A percentile compares a stretch with the other conserved stretches of the same genome.
These are phyloP conservation scores for Carcinoscorpius rotundicauda DNA, from an alignment of 1,140 invertebrate species.

Conservation along the genomic window DNA sequence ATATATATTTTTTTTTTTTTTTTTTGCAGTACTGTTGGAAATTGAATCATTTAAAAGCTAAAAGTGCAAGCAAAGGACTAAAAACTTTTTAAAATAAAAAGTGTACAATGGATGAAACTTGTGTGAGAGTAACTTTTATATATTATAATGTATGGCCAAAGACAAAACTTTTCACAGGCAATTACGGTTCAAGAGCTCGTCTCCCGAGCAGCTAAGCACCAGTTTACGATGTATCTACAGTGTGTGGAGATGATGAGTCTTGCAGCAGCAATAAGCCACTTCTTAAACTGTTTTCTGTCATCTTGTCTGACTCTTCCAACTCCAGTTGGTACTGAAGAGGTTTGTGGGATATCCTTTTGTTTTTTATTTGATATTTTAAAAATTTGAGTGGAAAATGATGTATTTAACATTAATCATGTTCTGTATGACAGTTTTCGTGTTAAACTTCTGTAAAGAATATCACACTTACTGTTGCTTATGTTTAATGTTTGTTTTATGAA, in stretches of 20 bases:
- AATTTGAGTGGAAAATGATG: no score
- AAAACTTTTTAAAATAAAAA: no score
- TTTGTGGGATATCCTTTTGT: conserved; percentile 27
- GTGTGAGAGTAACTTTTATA: no score
- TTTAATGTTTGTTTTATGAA: not conserved
- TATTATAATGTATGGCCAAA: no score
- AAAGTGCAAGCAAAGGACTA: no score
- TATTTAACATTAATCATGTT: no score
- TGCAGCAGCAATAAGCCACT: conserved; percentile 79
- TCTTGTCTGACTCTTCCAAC: conserved; percentile 47
- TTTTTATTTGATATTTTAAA: not conserved
- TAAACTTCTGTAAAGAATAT: conserved; percentile 11
- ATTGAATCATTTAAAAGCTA: no score
- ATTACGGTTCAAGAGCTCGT: conserved; percentile 65
- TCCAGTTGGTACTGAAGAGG: conserved; percentile 44
- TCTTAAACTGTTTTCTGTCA: conserved; percentile 86
- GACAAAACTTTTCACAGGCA: no score
- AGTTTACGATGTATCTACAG: conserved; percentile 86
- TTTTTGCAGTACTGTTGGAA: no score
- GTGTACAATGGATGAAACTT: no score
- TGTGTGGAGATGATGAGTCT: conserved; percentile 77
- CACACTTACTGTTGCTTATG: not conserved
- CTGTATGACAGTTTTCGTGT: no score
- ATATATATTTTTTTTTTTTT: no score
- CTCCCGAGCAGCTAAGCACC: conserved; percentile 75